These are phyloP conservation scores for Nomia melanderi DNA, from an alignment of 1,140 invertebrate genomes.

Conservation along the genomic window DNA sequence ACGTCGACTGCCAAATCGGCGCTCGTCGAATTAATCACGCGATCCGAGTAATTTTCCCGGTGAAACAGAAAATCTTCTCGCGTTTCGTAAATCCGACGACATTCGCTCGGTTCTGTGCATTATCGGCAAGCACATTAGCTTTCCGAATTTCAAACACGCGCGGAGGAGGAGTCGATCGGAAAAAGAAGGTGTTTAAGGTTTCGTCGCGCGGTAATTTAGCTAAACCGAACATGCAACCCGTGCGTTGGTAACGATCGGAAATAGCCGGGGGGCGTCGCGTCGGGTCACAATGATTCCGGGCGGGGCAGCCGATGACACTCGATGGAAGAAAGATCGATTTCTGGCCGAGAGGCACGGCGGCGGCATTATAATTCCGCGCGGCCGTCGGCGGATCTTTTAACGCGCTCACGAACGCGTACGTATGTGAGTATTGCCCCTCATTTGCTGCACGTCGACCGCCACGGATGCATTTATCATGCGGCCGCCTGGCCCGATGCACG, in stretches of 20 bases:
- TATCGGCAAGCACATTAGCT: no score
- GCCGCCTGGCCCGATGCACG: constrained; percentile 51
- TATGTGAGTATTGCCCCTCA: constrained; percentile 36
- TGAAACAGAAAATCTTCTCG: no score
- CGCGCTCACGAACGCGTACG: constrained; percentile 22
- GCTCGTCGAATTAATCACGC: no score
- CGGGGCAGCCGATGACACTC: constrained; percentile 15
- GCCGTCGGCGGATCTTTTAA: constrained; percentile 56
- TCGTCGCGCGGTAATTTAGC: neutral
- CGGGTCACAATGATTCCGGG: neutral
- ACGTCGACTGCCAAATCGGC: no score
- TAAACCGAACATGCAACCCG: neutral
- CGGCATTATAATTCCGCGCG: constrained; percentile 49
- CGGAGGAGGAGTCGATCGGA: neutral
- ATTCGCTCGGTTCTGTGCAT: no score
- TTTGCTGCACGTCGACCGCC: constrained; percentile 59
- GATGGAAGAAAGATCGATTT: constrained; percentile 50
- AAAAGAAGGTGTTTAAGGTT: neutral
- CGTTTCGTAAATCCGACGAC: no score
- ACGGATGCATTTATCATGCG: constrained; percentile 63
- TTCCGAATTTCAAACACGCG: neutral
- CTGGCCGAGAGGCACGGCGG: constrained; percentile 36
- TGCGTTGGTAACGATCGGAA: no score
- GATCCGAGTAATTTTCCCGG: no score
- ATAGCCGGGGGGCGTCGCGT: neutral